A percentile compares a stretch with the other conserved stretches of the same genome.
phyloP scores from a whole-genome alignment of 1,140 invertebrate species.

The Aphidius ervi region DNA sequence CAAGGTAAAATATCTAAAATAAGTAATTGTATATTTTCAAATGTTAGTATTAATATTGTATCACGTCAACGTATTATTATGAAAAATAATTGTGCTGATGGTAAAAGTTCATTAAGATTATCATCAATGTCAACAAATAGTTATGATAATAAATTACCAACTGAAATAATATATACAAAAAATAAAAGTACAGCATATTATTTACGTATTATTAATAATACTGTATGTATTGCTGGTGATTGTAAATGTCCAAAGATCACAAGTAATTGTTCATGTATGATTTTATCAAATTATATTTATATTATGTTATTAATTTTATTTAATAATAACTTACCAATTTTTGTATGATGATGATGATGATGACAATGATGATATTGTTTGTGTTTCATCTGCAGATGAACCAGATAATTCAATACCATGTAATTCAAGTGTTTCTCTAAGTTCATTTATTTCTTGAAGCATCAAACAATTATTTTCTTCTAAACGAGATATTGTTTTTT shows the following conservation, averaged over 20 bases:
- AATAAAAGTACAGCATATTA: slow-evolving; percentile 10
- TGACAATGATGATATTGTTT: slow-evolving; percentile 14
- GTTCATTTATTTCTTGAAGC: slow-evolving; percentile 31
- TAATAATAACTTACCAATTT: slow-evolving; percentile 16
- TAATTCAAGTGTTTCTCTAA: slow-evolving; percentile 27
- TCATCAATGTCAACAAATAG: slow-evolving; percentile 29
- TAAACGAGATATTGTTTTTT: slow-evolving; percentile 32
- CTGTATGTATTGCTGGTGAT: slow-evolving; percentile 38
- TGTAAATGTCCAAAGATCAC: slow-evolving; percentile 34
- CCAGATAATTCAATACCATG: slow-evolving; percentile 26
- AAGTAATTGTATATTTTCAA: slow-evolving; percentile 29
- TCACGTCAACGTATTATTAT: slow-evolving; percentile 23
- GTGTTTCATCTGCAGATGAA: slow-evolving; percentile 22
- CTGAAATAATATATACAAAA: slow-evolving; percentile 34
- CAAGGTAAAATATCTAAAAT: slow-evolving; percentile 25
- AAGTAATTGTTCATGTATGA: too few relatives aligned
- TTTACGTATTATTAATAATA: slow-evolving; percentile 31
- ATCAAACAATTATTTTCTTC: slow-evolving; percentile 35
- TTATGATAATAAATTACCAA: slow-evolving; percentile 32
- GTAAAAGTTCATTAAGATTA: slow-evolving; percentile 36
- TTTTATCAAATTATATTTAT: background rate
- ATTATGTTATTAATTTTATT: too few relatives aligned
- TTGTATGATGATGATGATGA: background rate
- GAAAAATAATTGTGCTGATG: slow-evolving; percentile 33
- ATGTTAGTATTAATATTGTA: slow-evolving; percentile 33